phyloP scores from a whole-genome alignment of 2,797 vertebrate species.

The Tiaroga cobitis region DNA sequence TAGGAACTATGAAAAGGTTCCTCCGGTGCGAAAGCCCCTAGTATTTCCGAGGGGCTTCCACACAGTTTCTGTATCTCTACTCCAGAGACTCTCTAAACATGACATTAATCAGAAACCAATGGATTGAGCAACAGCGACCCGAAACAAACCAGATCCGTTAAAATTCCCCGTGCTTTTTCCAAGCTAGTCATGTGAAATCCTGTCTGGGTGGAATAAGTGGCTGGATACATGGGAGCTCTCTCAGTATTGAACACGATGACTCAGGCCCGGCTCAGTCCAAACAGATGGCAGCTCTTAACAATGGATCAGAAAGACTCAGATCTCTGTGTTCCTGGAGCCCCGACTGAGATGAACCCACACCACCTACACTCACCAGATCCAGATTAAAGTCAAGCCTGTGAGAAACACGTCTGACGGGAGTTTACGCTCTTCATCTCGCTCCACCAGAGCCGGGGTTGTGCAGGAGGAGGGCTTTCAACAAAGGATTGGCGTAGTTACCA shows the following conservation, averaged over 20 bases:
- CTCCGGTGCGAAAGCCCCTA: no score
- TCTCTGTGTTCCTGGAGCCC: constrained; percentile 46
- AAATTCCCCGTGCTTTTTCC: constrained; percentile 68
- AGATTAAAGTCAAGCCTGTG: constrained; percentile 28
- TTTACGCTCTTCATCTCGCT: constrained; percentile 4
- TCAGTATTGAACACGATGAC: constrained; percentile 51
- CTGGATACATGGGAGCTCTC: constrained; percentile 62
- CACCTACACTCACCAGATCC: constrained; percentile 52
- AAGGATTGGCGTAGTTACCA: background rate
- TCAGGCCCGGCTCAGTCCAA: constrained; percentile 51
- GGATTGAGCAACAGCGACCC: constrained; percentile 71
- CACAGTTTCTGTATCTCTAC: constrained; percentile 31
- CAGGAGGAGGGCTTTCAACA: background rate
- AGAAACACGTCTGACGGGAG: background rate
- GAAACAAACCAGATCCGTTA: constrained; percentile 75
- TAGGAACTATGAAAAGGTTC: no score
- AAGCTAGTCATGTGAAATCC: constrained; percentile 69
- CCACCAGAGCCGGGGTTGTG: background rate
- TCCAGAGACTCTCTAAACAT: constrained; percentile 25
- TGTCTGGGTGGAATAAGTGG: constrained; percentile 56
- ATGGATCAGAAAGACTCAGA: constrained; percentile 50
- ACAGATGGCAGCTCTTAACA: constrained; percentile 61
- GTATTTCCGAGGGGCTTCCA: constrained; percentile 10
- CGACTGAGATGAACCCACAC: constrained; percentile 49
- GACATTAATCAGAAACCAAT: constrained; percentile 64